Evolutionary conservation across 2,113 vertebrate species (phyloP), one percentile per base, ranked within the genome.

Genomic region (Bucco capensis): DNA sequence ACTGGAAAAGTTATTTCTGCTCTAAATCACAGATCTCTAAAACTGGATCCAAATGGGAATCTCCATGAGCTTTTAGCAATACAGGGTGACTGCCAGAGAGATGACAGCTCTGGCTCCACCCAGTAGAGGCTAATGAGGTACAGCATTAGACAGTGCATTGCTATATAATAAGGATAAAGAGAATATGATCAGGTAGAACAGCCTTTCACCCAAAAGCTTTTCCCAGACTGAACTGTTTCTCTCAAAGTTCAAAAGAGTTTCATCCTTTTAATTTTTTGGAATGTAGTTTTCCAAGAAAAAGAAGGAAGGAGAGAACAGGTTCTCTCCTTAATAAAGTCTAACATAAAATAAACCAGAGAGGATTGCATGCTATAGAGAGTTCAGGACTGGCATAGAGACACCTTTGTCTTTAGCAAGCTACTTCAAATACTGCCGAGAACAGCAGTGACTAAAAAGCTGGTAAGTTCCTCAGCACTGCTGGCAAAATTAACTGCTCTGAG

Each of bases 391-490:
- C 49, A 66, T 28, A n/a, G 5, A 87, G 78, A 69, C 46, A 60
- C n/a, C 38, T 51, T 77, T 86, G 72, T 80, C 83, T 94, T 88
- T 60, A 67, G 75, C 30, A 74, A 81, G 53, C n/a, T 86, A 44
- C 53, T 74, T 88, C 90, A 91, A 86, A 93, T 81, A 83, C 57
- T 88, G 83, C 86, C 92, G 91, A 93, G 22, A n/a, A 78, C 70
- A 90, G 73, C 78, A 92, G 33, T 46, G 49, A 78, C 79, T 67
- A 74, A 77, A 89, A 86, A 56, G 53, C 56, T 81, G 67, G 49
- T 75, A n/a, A 78, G 50, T 71, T 89, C 56, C 42, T 88, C 60
- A 77, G 56, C 73, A 56, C 16, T 77, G 42, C 56, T 8, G 2
- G 61, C 76, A 91, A 57, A 72, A 93, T 71, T 60, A 86, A 71